Conservation (phyloP, 2,888 invertebrate genomes). For the Pachymerium ferrugineum region DNA sequence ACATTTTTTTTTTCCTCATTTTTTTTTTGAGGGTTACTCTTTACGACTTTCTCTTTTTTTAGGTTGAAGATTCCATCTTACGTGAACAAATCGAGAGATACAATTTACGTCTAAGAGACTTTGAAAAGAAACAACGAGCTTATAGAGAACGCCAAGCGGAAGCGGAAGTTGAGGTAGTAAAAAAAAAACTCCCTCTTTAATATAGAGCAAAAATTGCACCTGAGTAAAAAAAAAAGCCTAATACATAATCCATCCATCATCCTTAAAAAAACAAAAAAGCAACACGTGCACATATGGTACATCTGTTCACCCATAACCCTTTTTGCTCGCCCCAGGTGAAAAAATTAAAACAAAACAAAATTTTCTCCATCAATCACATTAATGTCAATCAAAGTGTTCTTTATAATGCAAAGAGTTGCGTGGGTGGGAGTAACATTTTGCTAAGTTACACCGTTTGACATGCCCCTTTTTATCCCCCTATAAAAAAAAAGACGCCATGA, state of each 20-base stretch:
- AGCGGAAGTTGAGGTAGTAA: conserved; percentile 55
- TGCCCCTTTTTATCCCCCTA: neutral
- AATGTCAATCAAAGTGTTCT: neutral
- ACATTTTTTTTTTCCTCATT: neutral
- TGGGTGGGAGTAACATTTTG: neutral
- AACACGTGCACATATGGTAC: neutral
- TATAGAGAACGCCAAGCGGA: conserved; percentile 60
- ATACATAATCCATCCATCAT: too few species aligned
- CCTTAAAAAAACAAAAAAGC: neutral
- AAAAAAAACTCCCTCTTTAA: neutral
- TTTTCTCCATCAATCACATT: neutral
- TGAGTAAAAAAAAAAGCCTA: too few species aligned
- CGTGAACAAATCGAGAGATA: conserved; percentile 67
- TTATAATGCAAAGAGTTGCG: neutral
- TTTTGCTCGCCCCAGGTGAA: neutral
- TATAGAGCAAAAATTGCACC: too few species aligned
- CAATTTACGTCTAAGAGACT: conserved; percentile 80
- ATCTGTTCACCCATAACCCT: conserved; percentile 2
- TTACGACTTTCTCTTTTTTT: conserved; percentile 33
- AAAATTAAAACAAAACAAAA: conserved; percentile 3
- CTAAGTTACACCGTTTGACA: neutral
- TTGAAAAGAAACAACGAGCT: conserved; percentile 76
- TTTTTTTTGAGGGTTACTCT: neutral
- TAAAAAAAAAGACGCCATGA: neutral
- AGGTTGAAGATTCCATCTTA: conserved; percentile 48